Evolutionary conservation across 2,113 vertebrate genomes (phyloP).

Genomic region (Chitala chitala): DNA sequence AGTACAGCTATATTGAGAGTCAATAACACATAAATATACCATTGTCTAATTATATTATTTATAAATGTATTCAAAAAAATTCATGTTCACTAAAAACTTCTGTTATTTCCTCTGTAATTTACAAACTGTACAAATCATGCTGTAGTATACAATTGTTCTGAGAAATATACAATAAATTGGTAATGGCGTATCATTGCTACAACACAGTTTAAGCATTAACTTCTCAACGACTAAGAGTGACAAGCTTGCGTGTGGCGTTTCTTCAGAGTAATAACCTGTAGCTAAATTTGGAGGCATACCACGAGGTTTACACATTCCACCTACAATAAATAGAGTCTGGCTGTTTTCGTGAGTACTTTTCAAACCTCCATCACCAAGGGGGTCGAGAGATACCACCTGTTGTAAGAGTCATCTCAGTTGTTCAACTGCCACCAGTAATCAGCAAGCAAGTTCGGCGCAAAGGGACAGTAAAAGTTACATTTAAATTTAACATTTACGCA

Average conservation of each 20-base stretch:
- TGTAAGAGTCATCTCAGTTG: not conserved
- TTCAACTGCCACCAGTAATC: not conserved
- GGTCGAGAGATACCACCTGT: not conserved
- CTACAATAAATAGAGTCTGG: not conserved
- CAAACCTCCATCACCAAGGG: not conserved
- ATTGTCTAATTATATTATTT: not conserved
- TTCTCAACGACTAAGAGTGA: too few relatives aligned
- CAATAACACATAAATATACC: not conserved
- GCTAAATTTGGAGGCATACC: slow-evolving; percentile 12
- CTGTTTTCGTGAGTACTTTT: slow-evolving; percentile 11
- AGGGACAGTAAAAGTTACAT: not conserved
- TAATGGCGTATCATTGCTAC: too few relatives aligned
- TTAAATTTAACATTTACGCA: not conserved
- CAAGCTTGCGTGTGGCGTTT: not conserved
- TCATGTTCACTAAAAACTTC: not conserved
- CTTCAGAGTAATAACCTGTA: slow-evolving; percentile 1
- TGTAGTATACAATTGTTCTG: too few relatives aligned
- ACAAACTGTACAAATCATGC: too few relatives aligned
- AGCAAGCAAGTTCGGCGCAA: not conserved
- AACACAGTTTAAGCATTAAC: too few relatives aligned
- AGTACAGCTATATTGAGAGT: not conserved
- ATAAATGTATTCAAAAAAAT: not conserved
- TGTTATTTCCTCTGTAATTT: too few relatives aligned
- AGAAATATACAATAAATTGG: too few relatives aligned
- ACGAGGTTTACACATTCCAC: slow-evolving; percentile 13